These are phyloP conservation scores for Aleiodes sp. DNA, from an alignment of 1,140 invertebrate genomes.

Conservation along the genomic window DNA sequence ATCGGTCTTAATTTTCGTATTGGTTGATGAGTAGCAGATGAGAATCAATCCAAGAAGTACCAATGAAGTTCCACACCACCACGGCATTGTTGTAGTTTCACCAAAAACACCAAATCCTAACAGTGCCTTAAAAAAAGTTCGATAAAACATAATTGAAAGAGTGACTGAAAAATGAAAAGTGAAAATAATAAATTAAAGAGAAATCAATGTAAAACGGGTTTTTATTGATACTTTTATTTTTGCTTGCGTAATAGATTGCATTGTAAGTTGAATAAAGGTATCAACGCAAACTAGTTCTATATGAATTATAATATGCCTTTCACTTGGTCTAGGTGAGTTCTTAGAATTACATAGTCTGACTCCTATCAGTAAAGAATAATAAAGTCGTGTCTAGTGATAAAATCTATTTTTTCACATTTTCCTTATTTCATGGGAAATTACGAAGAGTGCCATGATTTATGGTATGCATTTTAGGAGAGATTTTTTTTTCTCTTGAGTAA, in stretches of 20 bases:
- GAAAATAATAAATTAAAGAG: no score
- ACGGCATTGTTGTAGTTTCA: slow-evolving; percentile 64
- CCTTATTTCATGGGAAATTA: no score
- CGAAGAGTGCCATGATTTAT: no score
- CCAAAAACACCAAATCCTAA: slow-evolving; percentile 67
- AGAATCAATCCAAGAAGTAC: slow-evolving; percentile 67
- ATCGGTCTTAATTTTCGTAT: slow-evolving; percentile 22
- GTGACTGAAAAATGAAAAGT: neutral
- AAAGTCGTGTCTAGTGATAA: neutral
- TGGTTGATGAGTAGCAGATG: slow-evolving; percentile 49
- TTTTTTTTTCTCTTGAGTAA: no score
- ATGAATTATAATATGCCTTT: neutral
- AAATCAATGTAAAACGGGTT: neutral
- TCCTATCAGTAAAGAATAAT: neutral
- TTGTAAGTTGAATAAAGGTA: neutral
- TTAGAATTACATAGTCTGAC: neutral
- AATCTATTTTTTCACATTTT: slow-evolving; percentile 7
- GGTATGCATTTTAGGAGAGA: no score
- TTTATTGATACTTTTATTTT: neutral
- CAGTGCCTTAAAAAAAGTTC: slow-evolving; percentile 58
- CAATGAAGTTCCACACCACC: slow-evolving; percentile 68
- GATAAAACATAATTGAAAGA: neutral
- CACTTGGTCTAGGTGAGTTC: slow-evolving; percentile 12
- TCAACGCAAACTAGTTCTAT: neutral
- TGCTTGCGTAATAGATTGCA: neutral